Evolutionary conservation across 2,113 vertebrate genomes (phyloP), one percentile per base, ranked within the genome.

Genomic region (Glareola pratincola): DNA sequence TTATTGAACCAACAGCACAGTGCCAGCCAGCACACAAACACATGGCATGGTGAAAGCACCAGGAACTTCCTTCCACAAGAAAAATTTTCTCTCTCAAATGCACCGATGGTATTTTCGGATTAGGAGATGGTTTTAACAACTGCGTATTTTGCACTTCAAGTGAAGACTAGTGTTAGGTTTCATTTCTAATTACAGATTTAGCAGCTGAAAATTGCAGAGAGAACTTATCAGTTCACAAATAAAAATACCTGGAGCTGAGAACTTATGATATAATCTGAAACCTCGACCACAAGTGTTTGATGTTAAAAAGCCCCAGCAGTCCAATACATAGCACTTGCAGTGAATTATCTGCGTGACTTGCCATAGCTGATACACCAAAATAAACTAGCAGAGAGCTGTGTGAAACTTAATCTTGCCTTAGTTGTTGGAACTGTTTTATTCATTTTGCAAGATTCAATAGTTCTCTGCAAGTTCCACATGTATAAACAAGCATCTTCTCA

Each of bases 11-110:
- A 92, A 51, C 7, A 85, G n/a, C 37, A 41, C 59, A 73, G 59
- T 27, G 48, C 39, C 63, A 74, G 29, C 30, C 54, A 76, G 71
- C 26, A 62, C 18, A 69, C 41, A 77, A 74, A 85, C 57, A 56
- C 0, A 1, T 29, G 59, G 47, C 29, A 73, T 0, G 8, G 20
- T 6, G 30, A 43, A 88, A 79, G 26, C n/a, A 92, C 5, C 0
- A 2, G 66, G 32, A 80, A 51, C 16, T 77, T 88, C n/a, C n/a
- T 51, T 74, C 1, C 1, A 18, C 16, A 32, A 86, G 34, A 77
- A 72, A 77, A 92, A 39, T 0, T 56, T 16, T 76, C 12, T 54
- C 29, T 87, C n/a, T 60, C 41, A 95, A 85, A 91, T 7, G 32
- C 41, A 56, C 12, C 14, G 15, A 34, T 45, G 26, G n/a, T 16